Base-by-base conservation (phyloP, 2,888 invertebrate genomes). In the Euplexia lucipara region DNA sequence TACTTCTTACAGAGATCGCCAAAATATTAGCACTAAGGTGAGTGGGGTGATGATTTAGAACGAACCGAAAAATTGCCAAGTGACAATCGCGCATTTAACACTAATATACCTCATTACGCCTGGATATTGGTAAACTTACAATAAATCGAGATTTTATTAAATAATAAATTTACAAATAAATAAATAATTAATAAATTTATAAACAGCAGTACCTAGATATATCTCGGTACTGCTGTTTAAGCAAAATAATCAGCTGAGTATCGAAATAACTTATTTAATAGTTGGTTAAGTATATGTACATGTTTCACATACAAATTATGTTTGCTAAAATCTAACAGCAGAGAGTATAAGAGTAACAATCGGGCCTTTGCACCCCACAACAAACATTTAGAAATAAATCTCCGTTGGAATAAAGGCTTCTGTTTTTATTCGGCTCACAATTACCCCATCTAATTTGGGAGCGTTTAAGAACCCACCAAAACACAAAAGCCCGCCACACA, bases 401-500 rank as follows among this genome's bases (percentile, higher is more conserved):
- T 34, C 37, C 6, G 26, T 30, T 51, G 20, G n/a, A 52, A 44
- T 48, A 37, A 47, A 61, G 47, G 56, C 66, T 57, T 53, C 59
- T 57, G 52, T 65, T 76, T 79, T 71, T 58, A 77, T 66, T 52
- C 32, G 51, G 41, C 35, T 52, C 35, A 59, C 70, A 74, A 74
- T 83, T 75, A 70, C 66, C 61, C 58, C 65, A 69, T 70, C 75
- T 78, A 70, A 79, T 79, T 79, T 73, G 67, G 79, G 70, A 79
- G 58, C 68, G 68, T 80, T 81, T 80, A 82, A 79, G 73, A 70
- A 77, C 82, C 82, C 83, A 79, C 86, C 83, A 76, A 87, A 89
- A 87, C 81, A 84, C 84, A 85, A 87, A 87, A 82, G 82, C 85
- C 75, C 77, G 73, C 81, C 83, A 80, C 84, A 85, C 87, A 85